phyloP scores from a whole-genome alignment of 2,888 invertebrate species.

The Meiosimyza decipiens region DNA sequence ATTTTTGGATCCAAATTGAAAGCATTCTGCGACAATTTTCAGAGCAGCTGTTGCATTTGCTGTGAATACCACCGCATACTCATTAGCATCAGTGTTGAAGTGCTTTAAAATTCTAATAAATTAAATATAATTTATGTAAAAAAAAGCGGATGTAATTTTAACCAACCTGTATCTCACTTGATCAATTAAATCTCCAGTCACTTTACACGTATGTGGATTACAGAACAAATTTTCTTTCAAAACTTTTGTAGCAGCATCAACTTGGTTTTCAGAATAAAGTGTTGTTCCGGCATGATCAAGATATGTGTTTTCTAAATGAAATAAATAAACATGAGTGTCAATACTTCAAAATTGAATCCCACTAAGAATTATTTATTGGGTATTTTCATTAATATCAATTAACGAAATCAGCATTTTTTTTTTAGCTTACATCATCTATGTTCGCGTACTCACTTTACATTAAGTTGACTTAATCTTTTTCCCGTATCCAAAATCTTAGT shows the following conservation, averaged over 20 bases:
- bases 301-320: constrained; percentile 75
- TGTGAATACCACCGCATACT: constrained; percentile 93
- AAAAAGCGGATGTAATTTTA: not conserved
- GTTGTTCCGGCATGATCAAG: constrained; percentile 92
- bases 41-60: constrained; percentile 90
- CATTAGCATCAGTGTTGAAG: constrained; percentile 82
- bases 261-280: constrained; percentile 81
- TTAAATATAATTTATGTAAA: constrained; percentile 20
- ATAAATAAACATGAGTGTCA: not conserved
- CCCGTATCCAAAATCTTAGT: no score
- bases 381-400: no score
- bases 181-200: constrained; percentile 86
- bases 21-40: constrained; percentile 85
- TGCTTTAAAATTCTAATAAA: constrained; percentile 78
- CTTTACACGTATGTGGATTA: constrained; percentile 91
- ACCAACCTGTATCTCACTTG: constrained; percentile 79
- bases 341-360: no score
- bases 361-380: no score
- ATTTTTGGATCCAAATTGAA: constrained; percentile 69
- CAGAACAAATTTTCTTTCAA: constrained; percentile 80
- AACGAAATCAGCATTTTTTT: no score
- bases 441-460: no score
- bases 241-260: constrained; percentile 74
- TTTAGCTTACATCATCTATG: no score
- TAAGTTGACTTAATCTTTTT: no score